Evolutionary conservation across 2,888 invertebrate species (phyloP), one percentile per base, ranked within the genome.

Genomic region (Sialis fuliginosa): DNA sequence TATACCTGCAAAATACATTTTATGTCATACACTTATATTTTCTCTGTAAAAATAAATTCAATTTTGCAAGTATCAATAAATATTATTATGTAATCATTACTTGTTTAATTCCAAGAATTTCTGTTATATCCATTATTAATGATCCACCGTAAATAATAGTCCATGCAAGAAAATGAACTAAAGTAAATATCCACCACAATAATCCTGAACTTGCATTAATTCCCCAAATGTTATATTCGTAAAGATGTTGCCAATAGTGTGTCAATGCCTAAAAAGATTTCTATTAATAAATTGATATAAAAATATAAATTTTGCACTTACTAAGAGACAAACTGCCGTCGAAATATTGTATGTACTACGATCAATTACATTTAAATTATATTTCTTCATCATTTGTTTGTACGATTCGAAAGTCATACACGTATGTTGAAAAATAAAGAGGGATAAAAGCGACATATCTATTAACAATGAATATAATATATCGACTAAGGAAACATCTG

Each of bases 81-180:
- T 42, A n/a, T 7, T 35, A 12, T 40, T 30, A 22, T 22, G 22
- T 22, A 49, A 39, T 31, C 35, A 42, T 45, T 54, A 67, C 68
- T 59, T 78, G 78, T 56, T 77, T 78, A 5, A 77, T 57, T 4
- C 78, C 78, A 31, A 72, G 54, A 4, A 78, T 57, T 55, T 78
- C 77, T 1, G 71, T 67, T 22, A 76, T 63, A 56, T 78, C 78
- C 69, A 77, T 72, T 55, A 75, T 72, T 41, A 77, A 61, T 52
- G 72, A 71, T 6, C 76, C 77, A 22, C 73, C 68, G 54, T 73
- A 77, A 49, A 78, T 72, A 5, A 75, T 57, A 30, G 65, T 57
- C 78, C 78, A 78, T 8, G 70, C 68, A 33, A 70, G 51, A 1
- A 60, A 53, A 55, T 78, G 78, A 10, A 70, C 54, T 6, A 63